Evolutionary conservation across 2,888 invertebrate genomes (phyloP).

Genomic region (Panorpa germanica): DNA sequence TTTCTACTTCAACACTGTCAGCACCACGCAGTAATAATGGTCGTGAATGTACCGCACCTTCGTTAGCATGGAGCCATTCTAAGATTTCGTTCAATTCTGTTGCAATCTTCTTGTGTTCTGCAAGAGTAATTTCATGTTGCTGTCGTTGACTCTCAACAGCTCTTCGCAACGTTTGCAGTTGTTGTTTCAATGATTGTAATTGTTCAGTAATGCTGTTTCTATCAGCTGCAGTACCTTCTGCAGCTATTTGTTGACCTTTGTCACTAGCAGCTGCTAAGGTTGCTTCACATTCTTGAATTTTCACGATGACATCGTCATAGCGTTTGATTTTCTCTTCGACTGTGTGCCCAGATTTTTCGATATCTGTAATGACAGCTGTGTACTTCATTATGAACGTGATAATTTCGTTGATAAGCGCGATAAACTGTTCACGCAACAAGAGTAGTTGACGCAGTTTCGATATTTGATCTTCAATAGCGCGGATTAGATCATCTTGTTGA

Average conservation of each 20-base stretch:
- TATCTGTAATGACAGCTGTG: constrained; percentile 65
- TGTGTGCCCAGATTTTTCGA: constrained; percentile 65
- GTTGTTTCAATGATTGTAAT: constrained; percentile 69
- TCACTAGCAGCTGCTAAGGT: constrained; percentile 71
- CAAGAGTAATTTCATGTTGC: constrained; percentile 72
- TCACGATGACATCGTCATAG: constrained; percentile 68
- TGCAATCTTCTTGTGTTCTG: constrained; percentile 71
- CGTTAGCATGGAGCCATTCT: constrained; percentile 67
- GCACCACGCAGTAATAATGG: constrained; percentile 64
- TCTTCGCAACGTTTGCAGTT: constrained; percentile 56
- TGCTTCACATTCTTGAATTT: constrained; percentile 83
- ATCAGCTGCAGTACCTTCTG: constrained; percentile 75
- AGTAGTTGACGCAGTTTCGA: constrained; percentile 61
- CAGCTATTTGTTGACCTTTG: constrained; percentile 83
- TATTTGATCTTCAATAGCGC: constrained; percentile 70
- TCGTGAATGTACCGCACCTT: constrained; percentile 61
- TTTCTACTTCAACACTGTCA: constrained; percentile 59
- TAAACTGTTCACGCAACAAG: constrained; percentile 71
- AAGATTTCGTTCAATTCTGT: constrained; percentile 67
- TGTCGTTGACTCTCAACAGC: constrained; percentile 71
- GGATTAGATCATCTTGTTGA: constrained; percentile 73
- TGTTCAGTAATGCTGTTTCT: constrained; percentile 76
- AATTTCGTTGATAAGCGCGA: constrained; percentile 71
- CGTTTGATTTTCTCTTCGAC: constrained; percentile 74
- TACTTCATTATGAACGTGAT: constrained; percentile 74